These are phyloP conservation scores for Hiodon alosoides DNA, from an alignment of 2,113 vertebrate genomes.

Conservation along the genomic window DNA sequence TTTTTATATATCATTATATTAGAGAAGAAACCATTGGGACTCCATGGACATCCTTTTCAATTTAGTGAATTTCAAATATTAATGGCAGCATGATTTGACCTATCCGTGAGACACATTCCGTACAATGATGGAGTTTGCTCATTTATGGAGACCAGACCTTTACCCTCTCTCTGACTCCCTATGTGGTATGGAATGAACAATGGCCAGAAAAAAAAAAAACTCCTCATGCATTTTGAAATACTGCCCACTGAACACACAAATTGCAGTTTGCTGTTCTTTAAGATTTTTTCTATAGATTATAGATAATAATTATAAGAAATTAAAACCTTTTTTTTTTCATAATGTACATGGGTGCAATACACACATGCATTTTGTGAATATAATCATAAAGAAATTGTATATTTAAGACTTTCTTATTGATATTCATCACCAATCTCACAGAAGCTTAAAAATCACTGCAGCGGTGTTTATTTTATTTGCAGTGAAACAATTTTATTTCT, in stretches of 20 bases:
- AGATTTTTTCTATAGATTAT: no score
- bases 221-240: constrained; percentile 33
- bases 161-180: constrained; percentile 29
- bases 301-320: no score
- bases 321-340: no score
- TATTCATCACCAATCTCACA: no score
- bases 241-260: not conserved
- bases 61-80: constrained; percentile 80
- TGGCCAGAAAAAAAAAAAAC: constrained; percentile 31
- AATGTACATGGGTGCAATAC: no score
- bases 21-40: constrained; percentile 70
- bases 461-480: no score
- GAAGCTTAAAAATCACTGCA: no score
- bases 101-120: constrained; percentile 45
- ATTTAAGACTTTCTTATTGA: no score
- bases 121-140: constrained; percentile 35
- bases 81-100: constrained; percentile 76
- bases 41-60: constrained; percentile 75
- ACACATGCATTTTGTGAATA: no score
- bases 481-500: no score
- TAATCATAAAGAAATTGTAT: no score
- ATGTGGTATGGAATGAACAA: constrained; percentile 35
- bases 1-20: constrained; percentile 72
- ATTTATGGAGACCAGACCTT: constrained; percentile 41
- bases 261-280: no score